Percentiles rank a stretch among this genome's conserved stretches.
These are phyloP conservation scores for Aepyceros melampus DNA, from an alignment of 2,113 vertebrate genomes.

Conservation along the genomic window DNA sequence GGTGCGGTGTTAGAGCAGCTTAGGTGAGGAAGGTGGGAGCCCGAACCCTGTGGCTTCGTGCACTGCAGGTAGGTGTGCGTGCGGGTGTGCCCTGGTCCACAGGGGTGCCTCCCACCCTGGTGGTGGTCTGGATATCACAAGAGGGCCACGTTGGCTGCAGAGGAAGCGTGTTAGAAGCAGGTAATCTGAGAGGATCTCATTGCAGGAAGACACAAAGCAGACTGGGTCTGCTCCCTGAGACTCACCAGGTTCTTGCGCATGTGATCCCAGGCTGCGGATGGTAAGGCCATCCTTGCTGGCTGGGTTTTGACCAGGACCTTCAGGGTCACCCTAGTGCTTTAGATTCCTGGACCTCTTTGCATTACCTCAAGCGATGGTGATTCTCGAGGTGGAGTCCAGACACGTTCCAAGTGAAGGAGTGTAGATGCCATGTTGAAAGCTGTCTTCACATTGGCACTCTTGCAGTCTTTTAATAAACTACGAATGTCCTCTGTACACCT, in stretches of 20 bases:
- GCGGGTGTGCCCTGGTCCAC: accelerated
- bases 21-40: slow-evolving; percentile 26
- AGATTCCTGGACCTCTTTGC: not conserved
- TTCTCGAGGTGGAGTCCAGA: not conserved
- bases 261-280: not conserved
- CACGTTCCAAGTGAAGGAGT: not conserved
- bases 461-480: not conserved
- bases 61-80: not conserved
- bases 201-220: not conserved
- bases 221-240: not conserved
- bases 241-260: not conserved
- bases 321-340: not conserved
- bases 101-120: not conserved
- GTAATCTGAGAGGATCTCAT: not conserved
- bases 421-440: not conserved
- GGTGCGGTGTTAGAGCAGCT: not conserved
- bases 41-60: accelerated
- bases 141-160: not conserved
- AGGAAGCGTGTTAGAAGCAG: not conserved
- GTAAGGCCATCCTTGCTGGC: not conserved
- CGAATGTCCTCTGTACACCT: not conserved
- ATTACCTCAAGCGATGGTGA: not conserved
- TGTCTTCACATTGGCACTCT: not conserved
- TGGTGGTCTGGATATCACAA: not conserved
- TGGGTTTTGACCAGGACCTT: not conserved